phyloP scores from a whole-genome alignment of 2,797 vertebrate species.

The Cryptoblepharus egeriae region DNA sequence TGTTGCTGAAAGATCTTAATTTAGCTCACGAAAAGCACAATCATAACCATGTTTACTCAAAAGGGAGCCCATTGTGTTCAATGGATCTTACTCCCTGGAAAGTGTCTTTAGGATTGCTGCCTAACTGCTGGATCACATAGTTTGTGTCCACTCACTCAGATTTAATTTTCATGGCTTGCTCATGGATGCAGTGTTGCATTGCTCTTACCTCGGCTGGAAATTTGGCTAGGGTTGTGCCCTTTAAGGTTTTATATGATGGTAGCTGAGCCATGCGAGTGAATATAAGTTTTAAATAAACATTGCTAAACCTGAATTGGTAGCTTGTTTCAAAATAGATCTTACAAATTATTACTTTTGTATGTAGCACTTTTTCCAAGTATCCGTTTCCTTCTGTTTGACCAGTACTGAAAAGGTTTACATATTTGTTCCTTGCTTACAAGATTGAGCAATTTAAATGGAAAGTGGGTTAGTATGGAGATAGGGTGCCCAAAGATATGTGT shows the following conservation, averaged over 20 bases:
- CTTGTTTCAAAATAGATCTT: not conserved
- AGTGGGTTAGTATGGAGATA: not conserved
- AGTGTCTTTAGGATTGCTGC: no score
- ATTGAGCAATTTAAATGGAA: not conserved
- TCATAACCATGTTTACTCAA: no score
- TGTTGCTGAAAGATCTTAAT: not conserved
- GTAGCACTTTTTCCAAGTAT: not conserved
- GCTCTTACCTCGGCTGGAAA: no score
- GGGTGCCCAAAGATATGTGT: not conserved
- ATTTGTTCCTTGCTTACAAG: not conserved
- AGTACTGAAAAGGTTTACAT: not conserved
- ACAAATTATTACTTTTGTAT: not conserved
- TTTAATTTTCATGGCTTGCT: not conserved
- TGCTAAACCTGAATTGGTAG: not conserved
- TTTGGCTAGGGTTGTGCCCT: no score
- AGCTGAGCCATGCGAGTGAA: not conserved
- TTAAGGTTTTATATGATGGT: not conserved
- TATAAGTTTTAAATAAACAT: no score
- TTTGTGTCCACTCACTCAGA: not conserved
- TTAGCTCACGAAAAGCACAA: no score
- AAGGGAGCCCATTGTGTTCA: no score
- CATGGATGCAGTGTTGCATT: no score
- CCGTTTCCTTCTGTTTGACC: not conserved
- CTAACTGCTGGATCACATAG: not conserved
- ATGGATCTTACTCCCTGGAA: no score